Evolutionary conservation across 2,797 vertebrate genomes (phyloP).

Genomic region (Brotogeris chrysoptera): DNA sequence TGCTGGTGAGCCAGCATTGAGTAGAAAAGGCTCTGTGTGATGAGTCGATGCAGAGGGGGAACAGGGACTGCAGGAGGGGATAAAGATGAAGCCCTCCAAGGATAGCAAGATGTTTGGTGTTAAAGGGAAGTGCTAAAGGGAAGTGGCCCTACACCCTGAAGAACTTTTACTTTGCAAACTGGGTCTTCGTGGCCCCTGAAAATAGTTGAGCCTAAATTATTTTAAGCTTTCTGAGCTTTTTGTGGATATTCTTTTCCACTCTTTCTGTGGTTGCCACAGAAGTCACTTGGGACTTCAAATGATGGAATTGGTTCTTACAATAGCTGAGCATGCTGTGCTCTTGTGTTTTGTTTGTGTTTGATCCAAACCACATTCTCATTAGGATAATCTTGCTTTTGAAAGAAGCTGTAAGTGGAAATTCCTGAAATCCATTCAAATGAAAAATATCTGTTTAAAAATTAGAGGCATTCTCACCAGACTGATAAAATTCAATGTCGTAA

Average conservation of each 20-base stretch:
- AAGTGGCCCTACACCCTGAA: background rate
- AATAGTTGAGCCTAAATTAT: background rate
- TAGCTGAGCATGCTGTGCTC: background rate
- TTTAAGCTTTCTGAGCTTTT: background rate
- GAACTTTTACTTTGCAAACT: background rate
- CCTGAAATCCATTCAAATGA: background rate
- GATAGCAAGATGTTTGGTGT: background rate
- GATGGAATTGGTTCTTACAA: background rate
- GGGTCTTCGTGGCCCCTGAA: background rate
- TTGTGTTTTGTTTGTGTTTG: background rate
- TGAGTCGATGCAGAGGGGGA: background rate
- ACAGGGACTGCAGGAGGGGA: background rate
- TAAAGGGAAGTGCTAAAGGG: background rate
- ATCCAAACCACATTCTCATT: background rate
- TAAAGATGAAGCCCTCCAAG: background rate
- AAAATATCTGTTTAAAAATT: background rate
- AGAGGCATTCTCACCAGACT: background rate
- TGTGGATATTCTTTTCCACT: background rate
- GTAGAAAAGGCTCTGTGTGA: background rate
- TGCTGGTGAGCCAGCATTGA: background rate
- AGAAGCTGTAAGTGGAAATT: background rate
- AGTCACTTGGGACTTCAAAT: background rate
- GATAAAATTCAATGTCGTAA: background rate
- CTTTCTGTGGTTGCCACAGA: background rate
- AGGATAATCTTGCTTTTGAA: background rate